phyloP scores from a whole-genome alignment of 1,140 invertebrate genomes.

The Platorchestia sp. region DNA sequence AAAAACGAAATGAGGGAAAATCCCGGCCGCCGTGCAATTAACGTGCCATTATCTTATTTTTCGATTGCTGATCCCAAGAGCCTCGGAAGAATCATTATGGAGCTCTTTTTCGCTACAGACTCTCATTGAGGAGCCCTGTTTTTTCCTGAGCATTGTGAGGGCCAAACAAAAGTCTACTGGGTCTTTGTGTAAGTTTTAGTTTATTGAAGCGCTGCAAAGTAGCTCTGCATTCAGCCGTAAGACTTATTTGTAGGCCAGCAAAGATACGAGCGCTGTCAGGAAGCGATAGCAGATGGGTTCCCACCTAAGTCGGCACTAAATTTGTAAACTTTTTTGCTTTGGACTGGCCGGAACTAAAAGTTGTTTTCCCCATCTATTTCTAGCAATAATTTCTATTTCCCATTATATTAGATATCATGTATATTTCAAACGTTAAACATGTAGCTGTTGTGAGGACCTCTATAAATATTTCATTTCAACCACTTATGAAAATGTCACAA shows the following conservation, averaged over 20 bases:
- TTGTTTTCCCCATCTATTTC: background rate
- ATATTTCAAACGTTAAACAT: background rate
- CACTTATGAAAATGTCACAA: background rate
- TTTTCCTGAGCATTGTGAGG: slow-evolving; percentile 31
- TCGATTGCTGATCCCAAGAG: slow-evolving; percentile 41
- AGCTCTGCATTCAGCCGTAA: slow-evolving; percentile 30
- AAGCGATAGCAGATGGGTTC: slow-evolving; percentile 38
- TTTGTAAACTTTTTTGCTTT: background rate
- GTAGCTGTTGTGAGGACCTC: background rate
- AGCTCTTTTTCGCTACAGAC: slow-evolving; percentile 21
- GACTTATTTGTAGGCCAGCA: slow-evolving; percentile 10
- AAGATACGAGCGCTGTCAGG: background rate
- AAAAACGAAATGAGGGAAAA: slow-evolving; percentile 18
- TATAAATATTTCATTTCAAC: background rate
- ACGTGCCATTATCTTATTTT: slow-evolving; percentile 48
- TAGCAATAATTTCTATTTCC: background rate
- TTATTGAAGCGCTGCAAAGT: slow-evolving; percentile 46
- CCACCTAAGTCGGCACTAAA: background rate
- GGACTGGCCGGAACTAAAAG: slow-evolving; percentile 6
- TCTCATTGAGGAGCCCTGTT: slow-evolving; percentile 25
- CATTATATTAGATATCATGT: background rate
- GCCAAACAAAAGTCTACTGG: background rate
- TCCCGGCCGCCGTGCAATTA: background rate
- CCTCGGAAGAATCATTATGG: slow-evolving; percentile 19
- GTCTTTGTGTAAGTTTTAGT: slow-evolving; percentile 53